Evolutionary conservation across 2,888 invertebrate species (phyloP).

Genomic region (Dasypolia templi): DNA sequence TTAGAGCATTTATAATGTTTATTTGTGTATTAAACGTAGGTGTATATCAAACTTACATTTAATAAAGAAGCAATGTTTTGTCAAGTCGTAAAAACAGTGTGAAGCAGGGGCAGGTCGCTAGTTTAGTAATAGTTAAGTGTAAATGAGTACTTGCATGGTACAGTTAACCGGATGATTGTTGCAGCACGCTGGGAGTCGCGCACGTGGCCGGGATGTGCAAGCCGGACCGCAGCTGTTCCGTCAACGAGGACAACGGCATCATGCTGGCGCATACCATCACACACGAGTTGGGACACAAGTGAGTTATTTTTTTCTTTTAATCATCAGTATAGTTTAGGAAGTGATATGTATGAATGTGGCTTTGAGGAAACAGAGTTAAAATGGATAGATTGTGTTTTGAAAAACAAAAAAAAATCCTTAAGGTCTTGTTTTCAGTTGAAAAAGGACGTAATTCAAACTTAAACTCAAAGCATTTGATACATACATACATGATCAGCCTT

Average conservation of each 20-base stretch:
- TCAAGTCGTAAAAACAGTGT: not conserved
- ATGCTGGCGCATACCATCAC: slow-evolving; percentile 97
- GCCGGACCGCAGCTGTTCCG: slow-evolving; percentile 95
- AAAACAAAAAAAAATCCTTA: not conserved
- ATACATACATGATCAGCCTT: too few species aligned
- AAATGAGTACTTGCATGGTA: slow-evolving; percentile 11
- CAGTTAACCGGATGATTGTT: slow-evolving; percentile 63
- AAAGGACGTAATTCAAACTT: not conserved
- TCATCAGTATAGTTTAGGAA: not conserved
- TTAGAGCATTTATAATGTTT: too few species aligned
- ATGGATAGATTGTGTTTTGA: not conserved
- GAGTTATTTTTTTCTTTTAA: slow-evolving; percentile 79
- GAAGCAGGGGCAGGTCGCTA: not conserved
- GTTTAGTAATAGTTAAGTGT: not conserved
- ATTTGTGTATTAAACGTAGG: not conserved
- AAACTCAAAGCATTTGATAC: too few species aligned
- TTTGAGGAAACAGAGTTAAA: not conserved
- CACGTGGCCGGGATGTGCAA: slow-evolving; percentile 97
- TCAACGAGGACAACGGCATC: slow-evolving; percentile 97
- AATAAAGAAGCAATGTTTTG: too few species aligned
- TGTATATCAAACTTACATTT: too few species aligned
- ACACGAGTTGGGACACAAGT: slow-evolving; percentile 98
- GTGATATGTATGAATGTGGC: not conserved
- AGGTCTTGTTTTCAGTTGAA: not conserved
- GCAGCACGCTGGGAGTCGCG: slow-evolving; percentile 95